Evolutionary conservation across 2,113 vertebrate species (phyloP).

Genomic region (Isurus oxyrinchus): DNA sequence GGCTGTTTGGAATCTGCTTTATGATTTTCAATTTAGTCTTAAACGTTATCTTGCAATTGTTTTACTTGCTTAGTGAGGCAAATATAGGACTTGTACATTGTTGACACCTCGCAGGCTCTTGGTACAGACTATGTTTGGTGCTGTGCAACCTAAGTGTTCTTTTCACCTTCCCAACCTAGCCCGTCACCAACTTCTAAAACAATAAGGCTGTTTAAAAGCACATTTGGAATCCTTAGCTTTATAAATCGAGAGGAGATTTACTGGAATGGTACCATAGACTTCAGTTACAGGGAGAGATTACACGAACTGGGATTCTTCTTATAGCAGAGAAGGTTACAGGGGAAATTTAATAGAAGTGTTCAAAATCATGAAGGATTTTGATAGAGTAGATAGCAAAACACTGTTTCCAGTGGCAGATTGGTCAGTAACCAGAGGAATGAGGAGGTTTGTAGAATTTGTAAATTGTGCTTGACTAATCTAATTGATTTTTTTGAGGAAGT

Average conservation of each 20-base stretch:
- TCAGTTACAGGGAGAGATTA: no score
- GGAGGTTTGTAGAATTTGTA: no score
- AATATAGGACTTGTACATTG: neutral
- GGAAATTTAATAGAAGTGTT: no score
- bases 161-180: neutral
- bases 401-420: no score
- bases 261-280: no score
- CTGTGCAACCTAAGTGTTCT: neutral
- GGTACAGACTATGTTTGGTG: neutral
- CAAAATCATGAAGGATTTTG: no score
- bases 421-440: no score
- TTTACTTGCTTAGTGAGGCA: neutral
- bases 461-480: no score
- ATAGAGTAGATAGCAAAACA: no score
- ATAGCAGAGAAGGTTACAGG: no score
- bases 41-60: neutral
- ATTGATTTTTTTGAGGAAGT: no score
- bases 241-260: neutral
- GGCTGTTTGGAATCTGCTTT: neutral
- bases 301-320: no score
- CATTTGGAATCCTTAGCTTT: neutral
- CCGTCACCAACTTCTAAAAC: neutral
- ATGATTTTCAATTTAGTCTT: neutral
- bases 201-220: neutral
- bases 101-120: neutral